A percentile compares a stretch with the other conserved stretches of the same genome.
Conservation (phyloP, 2,113 vertebrate species). For the Halcyon senegalensis region DNA sequence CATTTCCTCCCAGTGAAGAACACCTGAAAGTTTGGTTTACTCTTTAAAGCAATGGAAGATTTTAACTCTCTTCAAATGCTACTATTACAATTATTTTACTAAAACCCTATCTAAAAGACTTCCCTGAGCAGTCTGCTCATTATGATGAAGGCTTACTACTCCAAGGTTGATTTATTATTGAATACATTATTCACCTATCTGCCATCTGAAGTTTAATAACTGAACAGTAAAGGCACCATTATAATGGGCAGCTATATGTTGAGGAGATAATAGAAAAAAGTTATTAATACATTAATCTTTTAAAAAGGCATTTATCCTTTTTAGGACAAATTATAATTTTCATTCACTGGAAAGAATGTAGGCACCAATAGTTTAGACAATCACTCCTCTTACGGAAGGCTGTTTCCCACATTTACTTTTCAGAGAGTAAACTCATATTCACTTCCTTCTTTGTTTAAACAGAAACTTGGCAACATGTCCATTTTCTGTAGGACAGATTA, state of each 20-base stretch:
- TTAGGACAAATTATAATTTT: background rate
- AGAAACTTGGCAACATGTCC: constrained; percentile 54
- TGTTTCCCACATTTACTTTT: constrained; percentile 50
- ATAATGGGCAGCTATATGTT: background rate
- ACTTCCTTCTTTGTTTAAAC: constrained; percentile 64
- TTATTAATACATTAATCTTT: background rate
- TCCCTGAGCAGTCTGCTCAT: constrained; percentile 22
- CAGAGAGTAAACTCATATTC: constrained; percentile 56
- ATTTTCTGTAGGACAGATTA: constrained; percentile 61
- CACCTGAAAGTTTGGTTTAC: background rate
- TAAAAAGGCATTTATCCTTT: background rate
- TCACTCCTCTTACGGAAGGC: constrained; percentile 6
- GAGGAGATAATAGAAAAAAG: background rate
- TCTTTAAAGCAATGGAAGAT: background rate
- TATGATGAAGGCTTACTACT: constrained; percentile 26
- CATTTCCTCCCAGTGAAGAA: background rate
- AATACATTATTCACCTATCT: background rate
- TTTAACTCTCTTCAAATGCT: background rate
- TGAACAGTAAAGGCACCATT: constrained; percentile 1
- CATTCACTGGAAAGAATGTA: constrained; percentile 42
- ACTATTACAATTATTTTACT: background rate
- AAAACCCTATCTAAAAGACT: background rate
- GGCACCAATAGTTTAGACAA: constrained; percentile 11
- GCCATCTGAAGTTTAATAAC: background rate
- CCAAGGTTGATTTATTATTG: constrained; percentile 28